These are phyloP conservation scores for Podarcis cretensis DNA, from an alignment of 2,113 vertebrate genomes.

Conservation along the genomic window DNA sequence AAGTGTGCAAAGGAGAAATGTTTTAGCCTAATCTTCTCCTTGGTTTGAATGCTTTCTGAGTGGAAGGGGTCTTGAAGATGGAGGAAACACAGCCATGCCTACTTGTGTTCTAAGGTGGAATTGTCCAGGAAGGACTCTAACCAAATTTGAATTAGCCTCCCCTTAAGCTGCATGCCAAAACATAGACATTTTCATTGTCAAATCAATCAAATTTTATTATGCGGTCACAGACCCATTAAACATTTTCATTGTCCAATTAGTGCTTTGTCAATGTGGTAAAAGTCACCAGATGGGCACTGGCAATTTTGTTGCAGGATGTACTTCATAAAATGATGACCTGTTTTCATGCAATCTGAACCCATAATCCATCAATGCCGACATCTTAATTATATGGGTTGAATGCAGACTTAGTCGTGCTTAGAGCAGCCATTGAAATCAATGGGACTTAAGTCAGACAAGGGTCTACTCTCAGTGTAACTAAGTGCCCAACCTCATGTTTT, in stretches of 20 bases:
- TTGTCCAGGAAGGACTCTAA: not conserved
- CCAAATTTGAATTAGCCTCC: not conserved
- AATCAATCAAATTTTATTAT: too few species aligned
- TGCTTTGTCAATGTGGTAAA: constrained; percentile 18
- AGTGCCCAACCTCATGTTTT: constrained; percentile 6
- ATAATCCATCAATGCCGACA: constrained; percentile 43
- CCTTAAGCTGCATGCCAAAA: not conserved
- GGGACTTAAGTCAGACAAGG: too few species aligned
- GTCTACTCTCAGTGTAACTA: too few species aligned
- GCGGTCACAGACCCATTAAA: too few species aligned
- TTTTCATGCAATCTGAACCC: constrained; percentile 51
- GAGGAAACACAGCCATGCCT: not conserved
- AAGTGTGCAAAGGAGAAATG: too few species aligned
- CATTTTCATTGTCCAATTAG: not conserved
- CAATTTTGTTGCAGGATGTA: not conserved
- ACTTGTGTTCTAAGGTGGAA: not conserved
- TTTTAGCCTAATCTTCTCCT: not conserved
- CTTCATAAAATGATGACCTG: constrained; percentile 43
- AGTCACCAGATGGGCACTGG: constrained; percentile 11
- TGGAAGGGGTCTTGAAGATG: not conserved
- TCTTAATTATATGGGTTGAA: not conserved
- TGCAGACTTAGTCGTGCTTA: too few species aligned
- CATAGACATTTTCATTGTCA: not conserved
- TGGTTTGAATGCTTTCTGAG: not conserved
- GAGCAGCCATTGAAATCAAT: too few species aligned